phyloP scores from a whole-genome alignment of 2,797 vertebrate genomes.

The Eidolon dupreanum region DNA sequence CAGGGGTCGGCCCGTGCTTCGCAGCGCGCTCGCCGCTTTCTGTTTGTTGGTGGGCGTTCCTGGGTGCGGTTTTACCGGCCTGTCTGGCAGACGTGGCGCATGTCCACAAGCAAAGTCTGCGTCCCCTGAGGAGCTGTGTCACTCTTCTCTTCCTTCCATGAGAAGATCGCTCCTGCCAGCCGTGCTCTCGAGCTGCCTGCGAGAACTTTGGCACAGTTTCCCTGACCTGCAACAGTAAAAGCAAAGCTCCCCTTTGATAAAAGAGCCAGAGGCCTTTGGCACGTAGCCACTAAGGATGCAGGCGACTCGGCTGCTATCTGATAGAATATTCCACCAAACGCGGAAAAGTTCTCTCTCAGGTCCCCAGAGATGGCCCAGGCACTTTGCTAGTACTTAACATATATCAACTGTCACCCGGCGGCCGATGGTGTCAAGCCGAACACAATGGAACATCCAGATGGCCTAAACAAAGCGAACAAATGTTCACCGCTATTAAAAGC shows the following conservation, averaged over 20 bases:
- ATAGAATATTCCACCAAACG: conserved; percentile 82
- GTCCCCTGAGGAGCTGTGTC: conserved; percentile 21
- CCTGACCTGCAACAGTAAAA: conserved; percentile 86
- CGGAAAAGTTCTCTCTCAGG: conserved; percentile 82
- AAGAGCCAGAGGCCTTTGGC: conserved; percentile 83
- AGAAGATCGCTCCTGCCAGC: conserved; percentile 81
- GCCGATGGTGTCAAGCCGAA: conserved; percentile 85
- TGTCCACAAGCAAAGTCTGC: conserved; percentile 32
- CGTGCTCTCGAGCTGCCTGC: conserved; percentile 78
- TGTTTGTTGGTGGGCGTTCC: conserved; percentile 51
- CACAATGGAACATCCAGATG: conserved; percentile 94
- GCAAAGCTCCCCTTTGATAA: conserved; percentile 84
- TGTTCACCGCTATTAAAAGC: conserved; percentile 93
- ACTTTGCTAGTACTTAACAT: conserved; percentile 88
- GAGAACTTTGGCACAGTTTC: conserved; percentile 86
- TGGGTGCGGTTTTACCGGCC: conserved; percentile 48
- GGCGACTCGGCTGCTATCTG: conserved; percentile 75
- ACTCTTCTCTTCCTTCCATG: conserved; percentile 64
- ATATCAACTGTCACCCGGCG: conserved; percentile 90
- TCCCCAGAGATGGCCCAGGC: conserved; percentile 85
- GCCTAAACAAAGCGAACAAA: conserved; percentile 90
- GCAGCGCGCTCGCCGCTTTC: neutral
- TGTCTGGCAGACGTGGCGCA: conserved; percentile 28
- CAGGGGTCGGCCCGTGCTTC: neutral
- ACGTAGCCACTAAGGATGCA: conserved; percentile 86